These are phyloP conservation scores for Amaurobius ferox DNA, from an alignment of 2,888 invertebrate genomes.

Conservation along the genomic window DNA sequence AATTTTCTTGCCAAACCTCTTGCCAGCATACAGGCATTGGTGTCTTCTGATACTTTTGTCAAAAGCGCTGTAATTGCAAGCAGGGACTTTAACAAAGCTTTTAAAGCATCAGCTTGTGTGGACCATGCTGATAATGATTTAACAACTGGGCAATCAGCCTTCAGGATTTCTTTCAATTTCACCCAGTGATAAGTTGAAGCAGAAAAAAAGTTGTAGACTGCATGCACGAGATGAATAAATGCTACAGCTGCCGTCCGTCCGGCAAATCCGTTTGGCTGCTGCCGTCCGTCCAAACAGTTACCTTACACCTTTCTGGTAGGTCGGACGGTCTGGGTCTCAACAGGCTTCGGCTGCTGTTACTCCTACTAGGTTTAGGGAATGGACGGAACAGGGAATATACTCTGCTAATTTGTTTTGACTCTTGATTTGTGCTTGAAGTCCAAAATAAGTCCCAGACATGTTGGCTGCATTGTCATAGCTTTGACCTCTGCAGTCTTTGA, in stretches of 20 bases:
- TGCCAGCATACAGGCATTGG: neutral
- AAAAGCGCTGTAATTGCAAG: neutral
- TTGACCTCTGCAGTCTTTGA: neutral
- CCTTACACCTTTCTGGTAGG: no score
- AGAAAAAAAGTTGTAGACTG: slow-evolving; percentile 30
- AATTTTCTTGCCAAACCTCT: neutral
- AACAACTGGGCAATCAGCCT: slow-evolving; percentile 1
- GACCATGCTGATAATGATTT: slow-evolving; percentile 1
- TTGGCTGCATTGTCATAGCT: slow-evolving; percentile 27
- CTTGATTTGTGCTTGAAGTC: slow-evolving; percentile 21
- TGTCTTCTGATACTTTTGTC: neutral
- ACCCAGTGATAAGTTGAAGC: slow-evolving; percentile 21
- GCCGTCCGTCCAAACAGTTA: no score
- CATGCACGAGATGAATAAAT: slow-evolving; percentile 20
- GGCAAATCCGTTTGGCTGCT: no score
- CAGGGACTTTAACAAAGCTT: neutral
- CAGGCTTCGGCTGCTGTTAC: slow-evolving; percentile 20
- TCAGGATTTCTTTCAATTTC: neutral
- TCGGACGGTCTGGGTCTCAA: no score
- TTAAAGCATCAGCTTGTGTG: slow-evolving; percentile 5
- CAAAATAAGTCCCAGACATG: slow-evolving; percentile 29
- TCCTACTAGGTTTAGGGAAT: slow-evolving; percentile 13
- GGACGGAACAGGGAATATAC: slow-evolving; percentile 22
- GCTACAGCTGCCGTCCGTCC: no score
- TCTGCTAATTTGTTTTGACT: neutral